Evolutionary conservation across 2,797 vertebrate genomes (phyloP).

Genomic region (Picus viridis): DNA sequence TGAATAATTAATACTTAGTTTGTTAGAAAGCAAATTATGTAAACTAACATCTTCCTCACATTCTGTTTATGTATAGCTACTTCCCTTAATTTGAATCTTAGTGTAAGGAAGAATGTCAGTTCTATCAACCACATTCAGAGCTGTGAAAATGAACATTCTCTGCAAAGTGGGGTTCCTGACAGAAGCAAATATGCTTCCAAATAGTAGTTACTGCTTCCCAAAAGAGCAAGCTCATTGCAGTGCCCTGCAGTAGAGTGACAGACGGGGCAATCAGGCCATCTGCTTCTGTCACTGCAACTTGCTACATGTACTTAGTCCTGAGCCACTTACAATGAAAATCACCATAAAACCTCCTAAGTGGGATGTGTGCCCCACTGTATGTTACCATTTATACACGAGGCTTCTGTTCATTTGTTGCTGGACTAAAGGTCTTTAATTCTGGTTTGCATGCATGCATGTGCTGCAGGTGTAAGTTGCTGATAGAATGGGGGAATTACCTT

Average conservation of each 20-base stretch:
- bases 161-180: not conserved
- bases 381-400: not conserved
- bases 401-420: not conserved
- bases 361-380: not conserved
- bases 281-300: not conserved
- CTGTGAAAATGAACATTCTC: not conserved
- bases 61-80: not conserved
- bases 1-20: not conserved
- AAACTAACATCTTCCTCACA: not conserved
- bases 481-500: not conserved
- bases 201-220: not conserved
- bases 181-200: not conserved
- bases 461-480: not conserved
- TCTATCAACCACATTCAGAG: not conserved
- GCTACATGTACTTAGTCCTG: not conserved
- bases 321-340: not conserved
- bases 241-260: not conserved
- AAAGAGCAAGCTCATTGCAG: not conserved
- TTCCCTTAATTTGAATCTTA: not conserved
- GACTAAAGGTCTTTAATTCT: not conserved
- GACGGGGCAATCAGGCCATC: not conserved
- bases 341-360: rapidly evolving
- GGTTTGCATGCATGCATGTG: not conserved
- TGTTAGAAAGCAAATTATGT: not conserved
- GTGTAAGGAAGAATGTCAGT: not conserved